Base-by-base conservation (phyloP, 2,113 vertebrate species). In the Rhipidura dahli region DNA sequence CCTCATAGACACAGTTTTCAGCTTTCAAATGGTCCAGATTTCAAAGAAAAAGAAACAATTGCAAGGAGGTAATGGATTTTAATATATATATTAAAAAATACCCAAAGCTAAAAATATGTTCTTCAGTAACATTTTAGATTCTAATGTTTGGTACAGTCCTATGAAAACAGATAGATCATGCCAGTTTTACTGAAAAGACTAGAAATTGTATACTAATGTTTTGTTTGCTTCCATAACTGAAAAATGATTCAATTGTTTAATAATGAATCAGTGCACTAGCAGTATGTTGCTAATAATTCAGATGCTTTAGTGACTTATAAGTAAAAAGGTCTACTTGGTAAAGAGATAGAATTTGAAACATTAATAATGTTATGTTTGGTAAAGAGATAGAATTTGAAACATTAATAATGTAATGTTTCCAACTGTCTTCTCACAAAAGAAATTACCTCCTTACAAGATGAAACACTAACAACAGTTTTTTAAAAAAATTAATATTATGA, bases 21-120 rank as follows among this genome's bases (percentile, higher is more conserved):
- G 56, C 13, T 59, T 35, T 24, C 76, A 1, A 37, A 18, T 22
- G 30, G 6, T 44, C 33, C 72, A 66, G 28, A 66, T 33, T 89
- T 66, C 16, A 59, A 84, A 78, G 33, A 70, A 85, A 89, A 88
- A 80, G 5, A 77, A 77, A 83, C 2, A 3, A 50, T 7, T 89
- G 39, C 56, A 81, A 84, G 10, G 45, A 91, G 6, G 9, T 61
- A 0, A 47, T 17, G 16, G 35, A 73, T 27, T 23, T 73, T 31
- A 61, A 71, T 26, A 28, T 1, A n/a, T 6, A 11, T n/a, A 51
- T 33, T 37, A 0, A 13, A 71, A 42, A 65, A 12, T 0, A 1
- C 3, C 7, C 9, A 56, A 6, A 53, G 8, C 7, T 56, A 83
- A 63, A 73, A 75, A 15, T 44, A 66, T 4, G 6, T 64, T 79